Percentiles rank a stretch among this genome's conserved stretches.
Conservation (phyloP, 2,113 vertebrate species). For the Geococcyx californianus region DNA sequence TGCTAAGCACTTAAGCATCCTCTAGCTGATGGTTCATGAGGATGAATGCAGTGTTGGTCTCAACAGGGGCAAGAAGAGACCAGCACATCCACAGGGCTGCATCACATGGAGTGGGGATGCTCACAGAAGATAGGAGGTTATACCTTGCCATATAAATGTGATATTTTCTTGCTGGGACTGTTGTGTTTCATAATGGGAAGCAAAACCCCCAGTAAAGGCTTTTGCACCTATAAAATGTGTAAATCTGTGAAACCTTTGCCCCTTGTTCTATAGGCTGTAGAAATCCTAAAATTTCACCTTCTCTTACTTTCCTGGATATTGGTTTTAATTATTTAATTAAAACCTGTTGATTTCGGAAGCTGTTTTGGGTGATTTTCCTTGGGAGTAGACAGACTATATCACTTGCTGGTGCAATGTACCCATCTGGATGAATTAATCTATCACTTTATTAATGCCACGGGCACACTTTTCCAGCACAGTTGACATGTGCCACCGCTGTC, state of each 20-base stretch:
- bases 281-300: neutral
- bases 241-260: neutral
- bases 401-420: neutral
- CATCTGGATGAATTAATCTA: neutral
- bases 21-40: neutral
- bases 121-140: neutral
- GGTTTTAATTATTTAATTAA: neutral
- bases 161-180: neutral
- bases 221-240: neutral
- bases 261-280: neutral
- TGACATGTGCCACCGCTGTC: constrained; percentile 3
- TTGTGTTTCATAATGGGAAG: neutral
- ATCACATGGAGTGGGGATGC: neutral
- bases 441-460: neutral
- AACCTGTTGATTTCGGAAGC: neutral
- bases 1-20: neutral
- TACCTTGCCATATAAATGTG: neutral
- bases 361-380: neutral
- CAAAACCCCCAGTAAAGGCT: neutral
- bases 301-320: neutral
- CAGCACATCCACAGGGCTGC: neutral
- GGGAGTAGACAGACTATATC: neutral
- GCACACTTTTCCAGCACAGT: neutral
- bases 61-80: neutral
- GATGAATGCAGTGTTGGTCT: neutral